Evolutionary conservation across 2,888 invertebrate species (phyloP).

Genomic region (Lepidochitona cinerea): DNA sequence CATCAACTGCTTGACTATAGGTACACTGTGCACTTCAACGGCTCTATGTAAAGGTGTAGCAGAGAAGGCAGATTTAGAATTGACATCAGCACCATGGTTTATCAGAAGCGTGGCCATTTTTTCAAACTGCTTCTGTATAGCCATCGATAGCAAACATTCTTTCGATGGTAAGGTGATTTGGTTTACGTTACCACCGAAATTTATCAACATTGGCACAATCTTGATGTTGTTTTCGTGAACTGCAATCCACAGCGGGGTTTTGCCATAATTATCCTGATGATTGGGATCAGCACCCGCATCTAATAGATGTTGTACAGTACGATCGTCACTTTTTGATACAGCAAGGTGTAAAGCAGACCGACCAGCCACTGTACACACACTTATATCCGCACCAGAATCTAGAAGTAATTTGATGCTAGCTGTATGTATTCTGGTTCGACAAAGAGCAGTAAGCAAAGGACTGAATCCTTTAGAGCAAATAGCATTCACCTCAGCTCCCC

Average conservation of each 20-base stretch:
- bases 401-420: slow-evolving; percentile 48
- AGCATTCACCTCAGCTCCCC: slow-evolving; percentile 53
- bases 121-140: slow-evolving; percentile 36
- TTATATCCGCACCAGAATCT: slow-evolving; percentile 52
- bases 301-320: slow-evolving; percentile 49
- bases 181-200: slow-evolving; percentile 48
- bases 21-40: slow-evolving; percentile 40
- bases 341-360: slow-evolving; percentile 58
- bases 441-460: slow-evolving; percentile 46
- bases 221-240: slow-evolving; percentile 53
- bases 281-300: slow-evolving; percentile 52
- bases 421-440: slow-evolving; percentile 38
- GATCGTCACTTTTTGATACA: slow-evolving; percentile 51
- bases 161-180: slow-evolving; percentile 32
- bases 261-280: slow-evolving; percentile 42
- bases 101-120: slow-evolving; percentile 45
- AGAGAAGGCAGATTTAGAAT: slow-evolving; percentile 35
- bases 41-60: slow-evolving; percentile 46
- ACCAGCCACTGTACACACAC: slow-evolving; percentile 41
- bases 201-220: slow-evolving; percentile 44
- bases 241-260: slow-evolving; percentile 61
- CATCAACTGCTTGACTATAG: slow-evolving; percentile 51
- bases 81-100: slow-evolving; percentile 39
- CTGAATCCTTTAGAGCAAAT: slow-evolving; percentile 39
- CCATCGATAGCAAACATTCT: slow-evolving; percentile 43